Conservation (phyloP, 1,140 invertebrate species). For the Leucophenga varia region DNA sequence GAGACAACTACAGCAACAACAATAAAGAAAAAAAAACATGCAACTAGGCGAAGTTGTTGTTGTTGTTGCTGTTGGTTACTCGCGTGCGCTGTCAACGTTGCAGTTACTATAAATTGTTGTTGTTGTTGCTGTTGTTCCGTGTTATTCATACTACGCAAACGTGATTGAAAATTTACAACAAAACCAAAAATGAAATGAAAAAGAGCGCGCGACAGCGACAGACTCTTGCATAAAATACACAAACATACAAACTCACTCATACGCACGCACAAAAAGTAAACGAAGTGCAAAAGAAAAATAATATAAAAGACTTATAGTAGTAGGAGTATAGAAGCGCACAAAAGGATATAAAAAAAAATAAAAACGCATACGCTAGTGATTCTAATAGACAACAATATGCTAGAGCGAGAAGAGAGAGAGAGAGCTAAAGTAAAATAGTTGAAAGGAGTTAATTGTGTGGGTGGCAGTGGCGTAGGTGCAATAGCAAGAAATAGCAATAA, state of each 20-base stretch:
- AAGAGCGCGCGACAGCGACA: constrained; percentile 3
- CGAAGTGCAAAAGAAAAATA: constrained; percentile 24
- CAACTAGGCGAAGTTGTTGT: not conserved
- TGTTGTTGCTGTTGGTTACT: constrained; percentile 1
- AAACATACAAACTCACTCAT: too few species aligned
- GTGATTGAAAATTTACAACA: too few species aligned
- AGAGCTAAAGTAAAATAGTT: too few species aligned
- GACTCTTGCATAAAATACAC: not conserved
- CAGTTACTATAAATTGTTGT: too few species aligned
- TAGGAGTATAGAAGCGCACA: constrained; percentile 22
- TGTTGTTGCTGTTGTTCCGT: too few species aligned
- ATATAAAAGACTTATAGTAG: constrained; percentile 13
- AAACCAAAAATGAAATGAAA: not conserved
- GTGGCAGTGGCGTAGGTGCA: too few species aligned
- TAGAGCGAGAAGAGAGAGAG: constrained; percentile 18
- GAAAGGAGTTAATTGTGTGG: too few species aligned
- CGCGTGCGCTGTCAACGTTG: constrained; percentile 4
- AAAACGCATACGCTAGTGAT: constrained; percentile 15
- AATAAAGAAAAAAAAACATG: constrained; percentile 9
- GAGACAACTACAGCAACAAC: too few species aligned
- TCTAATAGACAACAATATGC: constrained; percentile 11
- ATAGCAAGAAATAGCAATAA: too few species aligned
- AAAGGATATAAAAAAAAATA: constrained; percentile 48
- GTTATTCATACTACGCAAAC: too few species aligned
- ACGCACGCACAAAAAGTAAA: constrained; percentile 28